Conservation (phyloP, 2,797 vertebrate genomes). For the Sebastes kiyomatsui region DNA sequence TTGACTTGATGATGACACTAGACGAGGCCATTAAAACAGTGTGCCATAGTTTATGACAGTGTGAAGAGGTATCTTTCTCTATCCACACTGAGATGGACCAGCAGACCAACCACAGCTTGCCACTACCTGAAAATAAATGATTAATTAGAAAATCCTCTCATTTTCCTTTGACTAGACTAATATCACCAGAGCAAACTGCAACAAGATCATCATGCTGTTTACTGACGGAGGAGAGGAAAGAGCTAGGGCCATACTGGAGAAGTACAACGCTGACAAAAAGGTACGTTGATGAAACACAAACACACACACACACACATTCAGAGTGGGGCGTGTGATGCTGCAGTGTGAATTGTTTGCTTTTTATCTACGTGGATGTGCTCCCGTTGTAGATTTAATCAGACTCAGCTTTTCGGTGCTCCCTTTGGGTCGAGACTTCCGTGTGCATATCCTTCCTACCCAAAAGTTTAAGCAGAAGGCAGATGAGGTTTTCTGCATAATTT, state of each 20-base stretch:
- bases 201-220: constrained; percentile 99
- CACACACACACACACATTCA: constrained; percentile 1
- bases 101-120: not conserved
- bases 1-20: not conserved
- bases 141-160: not conserved
- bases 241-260: constrained; percentile 93
- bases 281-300: constrained; percentile 71
- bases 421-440: constrained; percentile 38
- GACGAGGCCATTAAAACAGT: not conserved
- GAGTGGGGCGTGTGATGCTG: not conserved
- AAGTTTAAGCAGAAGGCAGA: constrained; percentile 30
- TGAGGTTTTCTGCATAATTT: constrained; percentile 10
- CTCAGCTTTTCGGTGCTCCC: constrained; percentile 49
- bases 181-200: constrained; percentile 96
- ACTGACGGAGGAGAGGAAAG: constrained; percentile 98
- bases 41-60: not conserved
- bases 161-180: constrained; percentile 81
- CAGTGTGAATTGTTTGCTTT: constrained; percentile 18
- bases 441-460: constrained; percentile 30
- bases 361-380: constrained; percentile 25
- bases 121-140: not conserved
- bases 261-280: constrained; percentile 93
- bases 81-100: not conserved
- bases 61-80: not conserved
- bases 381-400: constrained; percentile 22